phyloP scores from a whole-genome alignment of 64 coral and sea anemone genomes.

The Hydrozoanthus tunicans region DNA sequence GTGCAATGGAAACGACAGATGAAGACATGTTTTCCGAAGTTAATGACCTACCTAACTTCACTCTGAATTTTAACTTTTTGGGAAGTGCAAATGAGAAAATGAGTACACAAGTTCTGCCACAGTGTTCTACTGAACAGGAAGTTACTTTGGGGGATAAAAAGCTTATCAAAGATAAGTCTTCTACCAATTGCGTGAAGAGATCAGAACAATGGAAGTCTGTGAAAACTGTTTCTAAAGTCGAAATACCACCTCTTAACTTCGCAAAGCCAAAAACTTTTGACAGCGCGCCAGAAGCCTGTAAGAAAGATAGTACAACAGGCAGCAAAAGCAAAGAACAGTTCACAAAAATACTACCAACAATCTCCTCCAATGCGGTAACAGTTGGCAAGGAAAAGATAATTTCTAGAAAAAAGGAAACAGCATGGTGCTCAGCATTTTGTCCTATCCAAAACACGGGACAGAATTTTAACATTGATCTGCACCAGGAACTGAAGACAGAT shows the following conservation, averaged over 20 bases:
- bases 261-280: not conserved
- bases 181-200: not conserved
- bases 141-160: not conserved
- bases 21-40: constrained; percentile 65
- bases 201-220: not conserved
- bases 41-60: constrained; percentile 76
- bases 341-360: constrained; percentile 31
- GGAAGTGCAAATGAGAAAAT: not conserved
- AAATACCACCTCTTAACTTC: not conserved
- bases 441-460: constrained; percentile 9
- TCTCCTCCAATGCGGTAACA: not conserved
- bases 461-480: not conserved
- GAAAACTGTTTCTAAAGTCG: not conserved
- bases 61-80: constrained; percentile 77
- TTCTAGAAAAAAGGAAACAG: not conserved
- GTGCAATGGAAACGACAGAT: constrained; percentile 80
- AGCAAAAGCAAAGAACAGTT: not conserved
- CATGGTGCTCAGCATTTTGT: not conserved
- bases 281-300: not conserved
- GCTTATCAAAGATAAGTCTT: not conserved
- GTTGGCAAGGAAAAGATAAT: not conserved
- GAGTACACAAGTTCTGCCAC: not conserved
- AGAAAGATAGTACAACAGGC: not conserved
- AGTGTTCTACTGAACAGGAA: not conserved
- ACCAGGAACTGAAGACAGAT: not conserved